phyloP scores from a whole-genome alignment of 2,797 vertebrate genomes.

The Hafferia zeledoni region DNA sequence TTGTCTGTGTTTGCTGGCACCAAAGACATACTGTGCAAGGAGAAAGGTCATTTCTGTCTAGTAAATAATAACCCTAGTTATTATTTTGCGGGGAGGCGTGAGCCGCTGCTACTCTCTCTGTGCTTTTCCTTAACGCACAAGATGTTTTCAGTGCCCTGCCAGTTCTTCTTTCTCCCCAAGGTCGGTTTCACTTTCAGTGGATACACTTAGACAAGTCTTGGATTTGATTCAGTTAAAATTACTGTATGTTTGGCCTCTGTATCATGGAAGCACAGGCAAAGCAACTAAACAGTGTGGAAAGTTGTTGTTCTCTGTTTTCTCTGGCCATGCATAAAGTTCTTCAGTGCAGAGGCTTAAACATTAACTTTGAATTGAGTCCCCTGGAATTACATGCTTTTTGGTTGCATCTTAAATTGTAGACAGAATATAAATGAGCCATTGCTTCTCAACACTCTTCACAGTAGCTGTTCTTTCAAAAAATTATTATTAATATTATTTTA shows the following conservation, averaged over 20 bases:
- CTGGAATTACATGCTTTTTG: constrained; percentile 61
- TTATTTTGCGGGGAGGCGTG: constrained; percentile 35
- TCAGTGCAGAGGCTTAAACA: constrained; percentile 63
- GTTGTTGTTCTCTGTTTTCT: constrained; percentile 74
- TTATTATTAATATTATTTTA: neutral
- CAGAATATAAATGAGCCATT: constrained; percentile 15
- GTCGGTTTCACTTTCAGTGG: constrained; percentile 59
- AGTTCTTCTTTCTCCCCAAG: constrained; percentile 54
- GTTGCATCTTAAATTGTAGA: constrained; percentile 23
- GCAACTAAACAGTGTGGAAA: constrained; percentile 75
- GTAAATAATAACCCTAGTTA: constrained; percentile 47
- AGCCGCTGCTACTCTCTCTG: neutral
- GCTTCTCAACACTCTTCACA: neutral
- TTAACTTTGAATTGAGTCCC: constrained; percentile 61
- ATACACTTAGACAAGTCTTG: constrained; percentile 54
- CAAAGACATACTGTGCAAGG: neutral
- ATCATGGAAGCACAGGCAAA: constrained; percentile 61
- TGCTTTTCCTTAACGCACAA: constrained; percentile 39
- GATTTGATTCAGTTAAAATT: constrained; percentile 72
- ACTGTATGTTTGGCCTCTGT: constrained; percentile 48
- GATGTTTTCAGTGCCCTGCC: constrained; percentile 34
- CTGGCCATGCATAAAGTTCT: constrained; percentile 63
- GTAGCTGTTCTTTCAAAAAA: neutral
- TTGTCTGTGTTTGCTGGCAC: constrained; percentile 21
- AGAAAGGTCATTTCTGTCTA: constrained; percentile 36